Percentiles rank a stretch among this genome's conserved stretches.
phyloP scores from a whole-genome alignment of 1,140 invertebrate species.

The Drosophila nannoptera region DNA sequence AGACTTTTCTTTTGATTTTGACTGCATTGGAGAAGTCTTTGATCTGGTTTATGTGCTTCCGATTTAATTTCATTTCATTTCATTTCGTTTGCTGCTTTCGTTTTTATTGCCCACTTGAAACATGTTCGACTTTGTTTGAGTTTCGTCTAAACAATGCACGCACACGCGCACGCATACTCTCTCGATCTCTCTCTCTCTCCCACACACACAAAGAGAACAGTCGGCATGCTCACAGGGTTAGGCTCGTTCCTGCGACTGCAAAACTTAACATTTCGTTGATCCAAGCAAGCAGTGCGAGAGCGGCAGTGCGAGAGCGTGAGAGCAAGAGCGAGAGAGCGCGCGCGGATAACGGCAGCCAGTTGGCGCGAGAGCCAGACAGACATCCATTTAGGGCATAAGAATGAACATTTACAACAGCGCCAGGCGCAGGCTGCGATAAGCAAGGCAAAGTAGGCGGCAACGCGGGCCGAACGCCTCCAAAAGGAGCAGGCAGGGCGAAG shows the following conservation, averaged over 20 bases:
- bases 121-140: conserved; percentile 38
- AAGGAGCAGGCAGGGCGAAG: not conserved
- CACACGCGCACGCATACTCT: conserved; percentile 5
- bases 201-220: not conserved
- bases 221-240: not conserved
- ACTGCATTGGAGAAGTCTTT: conserved; percentile 48
- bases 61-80: conserved; percentile 51
- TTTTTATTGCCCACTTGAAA: conserved; percentile 70
- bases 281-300: not conserved
- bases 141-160: conserved; percentile 46
- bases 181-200: not conserved
- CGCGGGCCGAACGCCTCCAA: conserved; percentile 21
- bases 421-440: conserved; percentile 43
- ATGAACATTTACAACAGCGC: conserved; percentile 42
- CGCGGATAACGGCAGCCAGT: not conserved
- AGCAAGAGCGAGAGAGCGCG: not conserved
- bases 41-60: conserved; percentile 67
- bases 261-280: conserved; percentile 10
- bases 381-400: conserved; percentile 47
- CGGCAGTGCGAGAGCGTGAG: not conserved
- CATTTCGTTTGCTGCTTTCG: conserved; percentile 50
- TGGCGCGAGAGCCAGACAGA: conserved; percentile 8
- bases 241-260: conserved; percentile 4
- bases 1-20: conserved; percentile 15
- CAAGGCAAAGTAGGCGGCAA: conserved; percentile 50